Base-by-base conservation (phyloP, 2,888 invertebrate genomes). In the Germaria angustata region DNA sequence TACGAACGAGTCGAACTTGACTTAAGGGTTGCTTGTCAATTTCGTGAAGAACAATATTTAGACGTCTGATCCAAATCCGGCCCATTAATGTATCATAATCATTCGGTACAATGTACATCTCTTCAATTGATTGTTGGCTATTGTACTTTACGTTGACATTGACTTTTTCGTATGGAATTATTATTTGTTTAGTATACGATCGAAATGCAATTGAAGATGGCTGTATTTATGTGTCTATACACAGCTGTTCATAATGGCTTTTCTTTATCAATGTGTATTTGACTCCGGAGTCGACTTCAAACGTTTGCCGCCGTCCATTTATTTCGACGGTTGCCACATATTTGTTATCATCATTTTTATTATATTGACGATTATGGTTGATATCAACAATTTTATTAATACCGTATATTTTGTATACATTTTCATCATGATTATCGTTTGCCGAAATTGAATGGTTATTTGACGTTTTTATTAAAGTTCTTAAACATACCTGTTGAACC, bases 11-110 rank as follows among this genome's bases (percentile, higher is more conserved):
- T 9, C 34, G 32, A 34, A 34, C 17, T 32, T 55, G 2, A 34
- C 32, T n/a, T n/a, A n/a, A n/a, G n/a, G n/a, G 24, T 44, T 15
- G 41, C 11, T 63, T 63, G 5, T 63, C 61, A 1, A 63, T 15
- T 44, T 63, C 22, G 9, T 63, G 44, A n/a, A 68, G 68, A 17
- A 63, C 28, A 15, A 71, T 76, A 2, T 53, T 51, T 15, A 81
- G 61, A 13, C 34, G 36, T 1, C 69, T 9, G n/a, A 80, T 69
- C 75, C 80, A 80, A 11, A 4, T 24, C 24, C 24, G 11, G 13
- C 75, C 76, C 17, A 81, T 9, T n/a, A 81, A 49, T n/a, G 76
- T 46, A 11, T 69, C 63, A 39, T 75, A 69, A 28, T 69, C 46
- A 34, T 68, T 36, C 9, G 68, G 68, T 7, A 80, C 75, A 9